Evolutionary conservation across 2,797 vertebrate species (phyloP), one percentile per base, ranked within the genome.

Genomic region (Sebastes itinus): DNA sequence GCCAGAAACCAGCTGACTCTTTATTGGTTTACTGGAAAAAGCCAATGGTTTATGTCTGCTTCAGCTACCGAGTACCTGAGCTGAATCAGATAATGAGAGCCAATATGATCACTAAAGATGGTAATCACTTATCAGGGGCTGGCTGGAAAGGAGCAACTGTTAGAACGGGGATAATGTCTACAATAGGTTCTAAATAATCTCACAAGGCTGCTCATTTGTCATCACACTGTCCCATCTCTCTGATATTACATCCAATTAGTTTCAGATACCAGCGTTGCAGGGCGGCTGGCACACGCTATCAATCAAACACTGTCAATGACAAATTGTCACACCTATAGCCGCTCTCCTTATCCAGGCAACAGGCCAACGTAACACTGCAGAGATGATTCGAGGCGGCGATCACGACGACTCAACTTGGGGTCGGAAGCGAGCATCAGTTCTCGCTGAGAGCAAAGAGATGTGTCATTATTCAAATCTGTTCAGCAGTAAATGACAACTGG

Each of bases 291-390:
- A 78, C 79, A 49, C 67, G 1, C 92, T 87, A 95, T 95, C 95
- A 94, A 95, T 96, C 92, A 94, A 88, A 92, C 82, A 82, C 88
- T 69, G 88, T 93, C 90, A 93, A 94, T 95, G 93, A 95, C 94
- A 91, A 87, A 89, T 94, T 86, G 88, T 90, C 93, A 93, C 20
- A 86, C 67, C 81, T 86, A 49, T 11, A 18, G 71, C 77, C 81
- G 72, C 8, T 88, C 87, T 83, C n/a, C 4, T 74, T 77, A 88
- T 85, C 78, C 58, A 64, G 93, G 93, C 91, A 90, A 62, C 56
- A 46, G 74, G 88, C 94, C 95, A 95, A 65, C 56, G 28, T 4
- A 73, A 32, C 63, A 54, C 63, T 2, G 25, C 38, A 72, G 62
- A 58, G 42, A 78, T 60, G 80, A 78, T 11, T 67, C 20, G 12